These are phyloP conservation scores for Sebastes fasciatus DNA, from an alignment of 2,113 vertebrate species.

Conservation along the genomic window DNA sequence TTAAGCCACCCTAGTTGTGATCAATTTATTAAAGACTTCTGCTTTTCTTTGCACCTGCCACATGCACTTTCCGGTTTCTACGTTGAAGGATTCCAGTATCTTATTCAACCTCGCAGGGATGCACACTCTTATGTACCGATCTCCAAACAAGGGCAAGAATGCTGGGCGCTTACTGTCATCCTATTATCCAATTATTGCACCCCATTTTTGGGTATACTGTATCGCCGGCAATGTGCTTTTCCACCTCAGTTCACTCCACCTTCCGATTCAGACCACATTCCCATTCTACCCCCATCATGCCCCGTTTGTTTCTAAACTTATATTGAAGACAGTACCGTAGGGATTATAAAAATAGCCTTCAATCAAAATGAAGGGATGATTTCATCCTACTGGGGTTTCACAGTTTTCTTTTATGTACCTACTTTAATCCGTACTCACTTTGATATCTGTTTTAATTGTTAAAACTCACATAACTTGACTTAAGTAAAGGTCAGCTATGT, in stretches of 20 bases:
- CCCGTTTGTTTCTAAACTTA: slow-evolving; percentile 30
- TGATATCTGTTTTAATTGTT: neutral
- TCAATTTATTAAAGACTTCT: neutral
- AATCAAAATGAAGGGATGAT: neutral
- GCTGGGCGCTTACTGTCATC: slow-evolving; percentile 43
- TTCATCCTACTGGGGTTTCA: neutral
- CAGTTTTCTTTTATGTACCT: neutral
- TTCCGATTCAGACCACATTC: slow-evolving; percentile 27
- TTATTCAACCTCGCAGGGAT: slow-evolving; percentile 20
- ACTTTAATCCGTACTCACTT: neutral
- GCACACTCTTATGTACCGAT: slow-evolving; percentile 32
- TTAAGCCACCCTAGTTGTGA: neutral
- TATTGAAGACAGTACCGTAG: slow-evolving; percentile 11
- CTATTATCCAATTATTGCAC: slow-evolving; percentile 59
- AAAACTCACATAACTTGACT: neutral
- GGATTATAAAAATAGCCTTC: slow-evolving; percentile 24
- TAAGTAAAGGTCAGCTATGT: neutral
- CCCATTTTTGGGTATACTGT: slow-evolving; percentile 67
- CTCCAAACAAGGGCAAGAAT: slow-evolving; percentile 77
- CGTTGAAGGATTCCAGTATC: neutral
- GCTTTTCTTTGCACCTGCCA: neutral
- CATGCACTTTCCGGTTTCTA: neutral
- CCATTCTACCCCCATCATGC: slow-evolving; percentile 23
- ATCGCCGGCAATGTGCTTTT: slow-evolving; percentile 55
- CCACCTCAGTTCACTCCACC: slow-evolving; percentile 69